Evolutionary conservation across 2,797 vertebrate species (phyloP).

Genomic region (Pseudomugil gertrudae): DNA sequence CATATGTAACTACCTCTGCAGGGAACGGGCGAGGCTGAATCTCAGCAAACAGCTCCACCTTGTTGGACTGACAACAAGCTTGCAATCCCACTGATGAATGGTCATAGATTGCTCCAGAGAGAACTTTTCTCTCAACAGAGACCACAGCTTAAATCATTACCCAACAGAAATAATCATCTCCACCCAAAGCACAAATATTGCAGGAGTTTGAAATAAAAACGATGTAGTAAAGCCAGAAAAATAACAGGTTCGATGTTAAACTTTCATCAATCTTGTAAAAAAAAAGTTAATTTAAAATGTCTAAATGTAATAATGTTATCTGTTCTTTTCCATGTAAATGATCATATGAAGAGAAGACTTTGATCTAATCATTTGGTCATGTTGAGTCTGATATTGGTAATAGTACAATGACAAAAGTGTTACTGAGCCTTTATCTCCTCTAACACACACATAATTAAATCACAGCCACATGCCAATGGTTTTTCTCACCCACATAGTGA

Average conservation of each 20-base stretch:
- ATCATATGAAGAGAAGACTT: not conserved
- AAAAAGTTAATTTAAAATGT: not conserved
- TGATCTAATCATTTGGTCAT: slow-evolving; percentile 1
- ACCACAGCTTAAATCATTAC: slow-evolving; percentile 20
- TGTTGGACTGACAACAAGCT: slow-evolving; percentile 65
- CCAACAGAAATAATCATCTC: slow-evolving; percentile 25
- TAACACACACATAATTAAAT: slow-evolving; percentile 61
- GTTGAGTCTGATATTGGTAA: slow-evolving; percentile 33
- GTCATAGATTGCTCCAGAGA: slow-evolving; percentile 34
- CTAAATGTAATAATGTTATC: not conserved
- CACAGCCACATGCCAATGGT: slow-evolving; percentile 47
- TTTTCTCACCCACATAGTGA: slow-evolving; percentile 45
- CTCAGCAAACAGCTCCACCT: slow-evolving; percentile 70
- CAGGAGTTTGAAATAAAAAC: not conserved
- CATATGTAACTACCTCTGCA: slow-evolving; percentile 44
- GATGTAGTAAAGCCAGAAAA: not conserved
- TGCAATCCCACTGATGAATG: slow-evolving; percentile 56
- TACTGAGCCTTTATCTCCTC: slow-evolving; percentile 47
- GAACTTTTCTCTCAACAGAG: slow-evolving; percentile 27
- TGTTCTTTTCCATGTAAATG: not conserved
- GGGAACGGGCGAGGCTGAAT: slow-evolving; percentile 67
- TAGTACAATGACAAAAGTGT: slow-evolving; percentile 7
- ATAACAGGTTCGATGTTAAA: not conserved
- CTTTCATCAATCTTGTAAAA: not conserved
- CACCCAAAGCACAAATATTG: slow-evolving; percentile 19